Base-by-base conservation (phyloP, 2,888 invertebrate genomes). In the Oscheius sp. region DNA sequence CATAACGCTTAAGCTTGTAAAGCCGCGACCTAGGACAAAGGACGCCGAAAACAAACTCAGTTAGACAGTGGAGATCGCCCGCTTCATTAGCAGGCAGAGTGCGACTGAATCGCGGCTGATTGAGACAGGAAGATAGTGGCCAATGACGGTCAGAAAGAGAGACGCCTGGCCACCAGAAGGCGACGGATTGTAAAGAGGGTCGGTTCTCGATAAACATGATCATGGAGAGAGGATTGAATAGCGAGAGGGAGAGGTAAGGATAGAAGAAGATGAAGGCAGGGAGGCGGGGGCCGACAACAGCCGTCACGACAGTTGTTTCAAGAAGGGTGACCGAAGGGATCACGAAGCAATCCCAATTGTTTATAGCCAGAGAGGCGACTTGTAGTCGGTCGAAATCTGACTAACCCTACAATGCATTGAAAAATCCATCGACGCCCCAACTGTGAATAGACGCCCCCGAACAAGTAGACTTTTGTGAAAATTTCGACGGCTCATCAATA, bases 101-200 rank as follows among this genome's bases (percentile, higher is more conserved):
- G 41, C 26, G 57, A 17, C 41, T 59, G 59, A 59, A 59, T 59
- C 59, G 59, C 41, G 59, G 59, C 59, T 59, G 59, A 59, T 59
- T 59, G 59, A 59, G 44, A 59, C 59, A 44, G 59, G 59, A 59
- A 59, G 59, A 59, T 59, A 26, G 44, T 20, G 44, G 59, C 59
- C 59, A 59, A 59, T 59, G 54, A 54, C 54, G 54, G 54, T 54
- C 47, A 22, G 17, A 12, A n/a, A n/a, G n/a, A 20, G 32, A 30
- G 56, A 32, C 38, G 33, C 2, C 26, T 41, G 26, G 44, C 41
- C 22, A 30, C 26, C 44, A 36, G 26, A 57, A 22, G 59, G 22
- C 41, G n/a, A 28, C 14, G 9, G 36, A 14, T 14, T 38, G 24
- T 24, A 57, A 38, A 41, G n/a, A 38, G 41, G 26, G 8, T 17